Conservation (phyloP, 1,140 invertebrate species). For the Meloidogyne exigua region DNA sequence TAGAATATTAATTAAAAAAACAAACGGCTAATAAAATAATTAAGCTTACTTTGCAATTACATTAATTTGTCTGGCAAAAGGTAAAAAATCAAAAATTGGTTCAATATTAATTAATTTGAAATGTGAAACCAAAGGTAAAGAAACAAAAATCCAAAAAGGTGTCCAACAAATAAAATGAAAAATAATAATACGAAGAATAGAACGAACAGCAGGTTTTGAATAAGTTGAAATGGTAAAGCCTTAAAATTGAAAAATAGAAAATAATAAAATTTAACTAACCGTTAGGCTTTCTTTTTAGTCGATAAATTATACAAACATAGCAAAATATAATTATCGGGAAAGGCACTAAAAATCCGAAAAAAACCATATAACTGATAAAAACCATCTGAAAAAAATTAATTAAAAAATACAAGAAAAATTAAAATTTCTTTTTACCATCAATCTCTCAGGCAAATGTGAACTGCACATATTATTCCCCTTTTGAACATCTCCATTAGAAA, state of each 20-base stretch:
- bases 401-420: not conserved
- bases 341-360: constrained; percentile 42
- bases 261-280: not conserved
- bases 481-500: not conserved
- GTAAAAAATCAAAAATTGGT: constrained; percentile 23
- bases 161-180: constrained; percentile 54
- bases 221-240: constrained; percentile 33
- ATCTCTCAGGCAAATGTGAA: not conserved
- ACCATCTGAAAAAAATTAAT: constrained; percentile 5
- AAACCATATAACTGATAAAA: constrained; percentile 49
- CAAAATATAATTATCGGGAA: constrained; percentile 32
- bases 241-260: not conserved
- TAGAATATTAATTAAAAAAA: not conserved
- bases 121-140: constrained; percentile 39
- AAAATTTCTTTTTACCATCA: not conserved
- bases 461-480: not conserved
- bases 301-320: not conserved
- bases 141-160: constrained; percentile 47
- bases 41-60: too few species aligned
- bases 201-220: constrained; percentile 32
- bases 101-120: constrained; percentile 33
- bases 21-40: not conserved
- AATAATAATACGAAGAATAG: constrained; percentile 44
- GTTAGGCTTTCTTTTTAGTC: not conserved
- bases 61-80: not conserved